These are phyloP conservation scores for Lutraria lutraria DNA, from an alignment of 2,888 invertebrate species.

Conservation along the genomic window DNA sequence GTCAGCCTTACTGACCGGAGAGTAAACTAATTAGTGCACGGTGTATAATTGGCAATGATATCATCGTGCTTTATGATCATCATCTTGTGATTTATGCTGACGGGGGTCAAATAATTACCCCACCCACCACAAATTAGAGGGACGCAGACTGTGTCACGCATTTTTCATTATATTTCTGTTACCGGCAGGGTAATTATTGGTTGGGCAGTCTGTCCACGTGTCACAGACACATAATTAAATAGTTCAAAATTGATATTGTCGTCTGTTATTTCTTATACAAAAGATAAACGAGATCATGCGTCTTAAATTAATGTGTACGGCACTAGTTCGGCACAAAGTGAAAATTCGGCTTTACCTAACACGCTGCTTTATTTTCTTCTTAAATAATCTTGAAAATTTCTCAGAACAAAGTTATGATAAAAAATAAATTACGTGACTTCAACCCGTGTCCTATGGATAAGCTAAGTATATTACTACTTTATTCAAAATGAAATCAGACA, in stretches of 20 bases:
- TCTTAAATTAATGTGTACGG: no score
- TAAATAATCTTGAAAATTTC: no score
- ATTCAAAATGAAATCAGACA: no score
- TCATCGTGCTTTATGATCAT: constrained; percentile 64
- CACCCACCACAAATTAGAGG: constrained; percentile 71
- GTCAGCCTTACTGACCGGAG: constrained; percentile 25
- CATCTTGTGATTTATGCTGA: constrained; percentile 59
- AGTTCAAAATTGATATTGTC: constrained; percentile 47
- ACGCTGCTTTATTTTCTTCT: background rate
- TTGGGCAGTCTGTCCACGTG: constrained; percentile 68
- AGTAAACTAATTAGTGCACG: constrained; percentile 49
- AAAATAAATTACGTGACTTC: no score
- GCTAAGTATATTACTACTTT: no score
- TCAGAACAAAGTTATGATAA: no score
- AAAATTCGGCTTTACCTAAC: background rate
- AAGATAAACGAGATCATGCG: background rate
- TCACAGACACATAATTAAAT: constrained; percentile 66
- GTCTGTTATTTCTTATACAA: constrained; percentile 21
- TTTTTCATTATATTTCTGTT: constrained; percentile 63
- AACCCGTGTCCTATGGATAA: no score
- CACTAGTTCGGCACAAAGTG: background rate
- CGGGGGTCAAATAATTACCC: constrained; percentile 68
- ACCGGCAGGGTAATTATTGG: constrained; percentile 59
- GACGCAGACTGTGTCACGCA: constrained; percentile 64
- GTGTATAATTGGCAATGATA: constrained; percentile 65